Conservation (phyloP, 2,888 invertebrate species). For the Tenthredo mesomela region DNA sequence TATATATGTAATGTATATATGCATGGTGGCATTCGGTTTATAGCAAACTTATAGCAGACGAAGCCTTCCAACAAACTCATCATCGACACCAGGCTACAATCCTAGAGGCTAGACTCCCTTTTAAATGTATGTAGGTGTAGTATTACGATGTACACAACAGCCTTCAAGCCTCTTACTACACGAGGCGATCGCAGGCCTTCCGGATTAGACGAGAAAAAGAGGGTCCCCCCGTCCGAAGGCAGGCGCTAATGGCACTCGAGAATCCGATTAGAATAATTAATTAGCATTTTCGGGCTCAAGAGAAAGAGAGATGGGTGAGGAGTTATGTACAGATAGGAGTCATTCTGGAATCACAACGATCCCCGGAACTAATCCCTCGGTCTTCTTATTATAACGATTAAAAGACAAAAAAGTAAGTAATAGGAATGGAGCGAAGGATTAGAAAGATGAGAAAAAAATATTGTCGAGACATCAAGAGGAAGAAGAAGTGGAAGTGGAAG, state of each 20-base stretch:
- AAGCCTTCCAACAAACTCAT: background rate
- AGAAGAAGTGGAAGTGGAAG: background rate
- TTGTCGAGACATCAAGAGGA: background rate
- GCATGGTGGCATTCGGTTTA: background rate
- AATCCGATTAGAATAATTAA: slow-evolving; percentile 61
- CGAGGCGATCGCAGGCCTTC: slow-evolving; percentile 42
- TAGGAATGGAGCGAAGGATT: background rate
- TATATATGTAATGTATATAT: background rate
- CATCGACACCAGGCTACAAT: background rate
- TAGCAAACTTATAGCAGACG: background rate
- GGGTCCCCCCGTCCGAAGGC: slow-evolving; percentile 52
- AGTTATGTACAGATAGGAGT: background rate
- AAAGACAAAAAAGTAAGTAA: background rate
- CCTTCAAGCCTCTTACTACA: slow-evolving; percentile 47
- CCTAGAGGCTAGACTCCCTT: background rate
- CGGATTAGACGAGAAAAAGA: slow-evolving; percentile 37
- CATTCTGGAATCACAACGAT: background rate
- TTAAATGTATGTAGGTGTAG: background rate
- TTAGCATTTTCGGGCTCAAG: background rate
- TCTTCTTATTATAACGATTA: background rate
- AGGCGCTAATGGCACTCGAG: slow-evolving; percentile 55
- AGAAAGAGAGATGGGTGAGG: background rate
- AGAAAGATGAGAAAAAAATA: background rate
- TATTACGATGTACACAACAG: slow-evolving; percentile 25
- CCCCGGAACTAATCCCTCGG: background rate